phyloP scores from a whole-genome alignment of 2,113 vertebrate species.

The Zosterops japonicus region DNA sequence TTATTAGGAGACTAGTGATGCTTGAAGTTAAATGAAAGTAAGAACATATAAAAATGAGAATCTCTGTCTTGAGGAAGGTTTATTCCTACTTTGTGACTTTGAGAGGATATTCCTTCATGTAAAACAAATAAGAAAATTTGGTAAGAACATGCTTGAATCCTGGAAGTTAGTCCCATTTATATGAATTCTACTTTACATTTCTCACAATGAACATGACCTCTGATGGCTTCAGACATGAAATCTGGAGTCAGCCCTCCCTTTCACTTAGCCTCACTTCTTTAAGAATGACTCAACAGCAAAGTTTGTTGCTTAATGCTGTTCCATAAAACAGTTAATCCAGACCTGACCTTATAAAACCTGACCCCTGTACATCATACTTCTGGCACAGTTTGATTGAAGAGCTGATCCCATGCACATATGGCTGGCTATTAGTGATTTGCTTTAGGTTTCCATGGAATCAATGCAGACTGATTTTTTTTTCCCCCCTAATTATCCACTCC shows the following conservation, averaged over 20 bases:
- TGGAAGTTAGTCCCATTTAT: background rate
- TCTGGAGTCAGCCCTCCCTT: background rate
- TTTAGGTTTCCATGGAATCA: constrained; percentile 3
- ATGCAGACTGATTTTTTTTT: background rate
- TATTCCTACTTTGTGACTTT: background rate
- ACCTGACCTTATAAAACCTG: background rate
- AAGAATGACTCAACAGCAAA: background rate
- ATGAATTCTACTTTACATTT: background rate
- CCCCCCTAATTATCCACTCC: background rate
- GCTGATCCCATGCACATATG: background rate
- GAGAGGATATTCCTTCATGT: background rate
- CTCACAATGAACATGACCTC: background rate
- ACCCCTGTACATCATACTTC: background rate
- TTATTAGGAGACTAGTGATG: background rate
- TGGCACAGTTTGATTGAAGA: background rate
- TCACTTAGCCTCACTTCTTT: background rate
- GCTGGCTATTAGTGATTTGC: background rate
- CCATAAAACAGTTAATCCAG: constrained; percentile 47
- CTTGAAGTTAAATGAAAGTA: background rate
- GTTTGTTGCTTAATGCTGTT: background rate
- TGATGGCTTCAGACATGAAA: background rate
- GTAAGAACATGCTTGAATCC: background rate
- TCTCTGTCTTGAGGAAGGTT: background rate
- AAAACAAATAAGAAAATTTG: background rate
- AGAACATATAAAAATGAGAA: background rate